phyloP scores from a whole-genome alignment of 2,113 vertebrate species.

The Cochlearius cochlearius region DNA sequence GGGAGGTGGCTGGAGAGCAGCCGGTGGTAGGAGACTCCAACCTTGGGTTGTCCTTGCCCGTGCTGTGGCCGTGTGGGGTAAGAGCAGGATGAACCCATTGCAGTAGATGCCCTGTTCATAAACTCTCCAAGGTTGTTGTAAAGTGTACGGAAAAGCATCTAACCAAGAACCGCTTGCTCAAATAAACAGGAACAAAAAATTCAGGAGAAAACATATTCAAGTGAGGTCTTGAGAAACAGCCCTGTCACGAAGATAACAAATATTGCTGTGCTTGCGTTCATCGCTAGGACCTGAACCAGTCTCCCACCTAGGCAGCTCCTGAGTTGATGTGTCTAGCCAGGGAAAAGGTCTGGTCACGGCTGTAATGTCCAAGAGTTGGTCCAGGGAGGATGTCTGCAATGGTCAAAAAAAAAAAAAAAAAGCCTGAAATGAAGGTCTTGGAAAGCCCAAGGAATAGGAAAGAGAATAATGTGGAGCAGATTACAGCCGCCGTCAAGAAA shows the following conservation, averaged over 20 bases:
- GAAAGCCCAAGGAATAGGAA: neutral
- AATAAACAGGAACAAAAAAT: conserved; percentile 4
- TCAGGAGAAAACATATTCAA: neutral
- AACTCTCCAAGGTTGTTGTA: neutral
- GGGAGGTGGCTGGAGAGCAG: neutral
- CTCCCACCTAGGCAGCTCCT: neutral
- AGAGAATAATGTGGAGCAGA: neutral
- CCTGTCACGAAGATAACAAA: neutral
- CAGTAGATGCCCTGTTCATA: neutral
- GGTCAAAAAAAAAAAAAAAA: neutral
- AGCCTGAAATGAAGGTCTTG: neutral
- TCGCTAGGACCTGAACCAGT: neutral
- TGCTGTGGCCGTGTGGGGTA: neutral
- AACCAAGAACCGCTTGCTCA: neutral
- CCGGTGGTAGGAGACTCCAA: neutral
- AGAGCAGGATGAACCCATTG: neutral
- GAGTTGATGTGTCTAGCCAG: neutral
- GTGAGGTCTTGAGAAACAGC: neutral
- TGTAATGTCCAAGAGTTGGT: neutral
- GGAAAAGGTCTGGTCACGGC: neutral
- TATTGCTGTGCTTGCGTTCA: neutral
- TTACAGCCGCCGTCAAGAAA: neutral
- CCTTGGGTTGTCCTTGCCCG: neutral
- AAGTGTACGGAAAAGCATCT: neutral
- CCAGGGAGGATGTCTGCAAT: neutral